Percentiles rank a stretch among this genome's conserved stretches.
Conservation (phyloP, 2,797 vertebrate genomes). For the Orientallactaga sibirica region DNA sequence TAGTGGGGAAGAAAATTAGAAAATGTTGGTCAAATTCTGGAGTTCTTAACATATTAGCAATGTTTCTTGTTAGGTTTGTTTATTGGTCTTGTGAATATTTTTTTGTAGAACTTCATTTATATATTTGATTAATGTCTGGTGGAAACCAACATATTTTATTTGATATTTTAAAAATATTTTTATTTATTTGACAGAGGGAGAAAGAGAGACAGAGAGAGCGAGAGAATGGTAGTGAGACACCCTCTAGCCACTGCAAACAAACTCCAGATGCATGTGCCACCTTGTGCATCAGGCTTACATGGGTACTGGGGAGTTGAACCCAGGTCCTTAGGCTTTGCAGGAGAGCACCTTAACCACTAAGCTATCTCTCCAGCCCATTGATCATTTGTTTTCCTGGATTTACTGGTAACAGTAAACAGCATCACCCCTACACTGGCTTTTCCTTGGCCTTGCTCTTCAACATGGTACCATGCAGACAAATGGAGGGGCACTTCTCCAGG, state of each 20-base stretch:
- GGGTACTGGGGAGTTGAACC: too few relatives aligned
- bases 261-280: too few relatives aligned
- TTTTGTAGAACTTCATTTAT: constrained; percentile 32
- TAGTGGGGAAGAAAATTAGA: not conserved
- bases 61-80: constrained; percentile 5
- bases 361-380: not conserved
- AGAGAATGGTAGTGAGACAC: too few relatives aligned
- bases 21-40: not conserved
- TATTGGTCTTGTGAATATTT: not conserved
- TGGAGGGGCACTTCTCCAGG: not conserved
- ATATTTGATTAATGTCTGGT: constrained; percentile 52
- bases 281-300: too few relatives aligned
- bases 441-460: not conserved
- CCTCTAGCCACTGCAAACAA: too few relatives aligned
- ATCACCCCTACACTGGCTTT: not conserved
- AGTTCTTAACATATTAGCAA: constrained; percentile 23
- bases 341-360: too few relatives aligned
- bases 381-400: constrained; percentile 65
- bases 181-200: too few relatives aligned
- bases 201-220: too few relatives aligned
- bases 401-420: constrained; percentile 13
- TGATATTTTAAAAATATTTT: not conserved
- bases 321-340: too few relatives aligned
- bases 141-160: constrained; percentile 50
- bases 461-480: not conserved